Evolutionary conservation across 2,797 vertebrate species (phyloP).

Genomic region (Acanthurus lineatus): DNA sequence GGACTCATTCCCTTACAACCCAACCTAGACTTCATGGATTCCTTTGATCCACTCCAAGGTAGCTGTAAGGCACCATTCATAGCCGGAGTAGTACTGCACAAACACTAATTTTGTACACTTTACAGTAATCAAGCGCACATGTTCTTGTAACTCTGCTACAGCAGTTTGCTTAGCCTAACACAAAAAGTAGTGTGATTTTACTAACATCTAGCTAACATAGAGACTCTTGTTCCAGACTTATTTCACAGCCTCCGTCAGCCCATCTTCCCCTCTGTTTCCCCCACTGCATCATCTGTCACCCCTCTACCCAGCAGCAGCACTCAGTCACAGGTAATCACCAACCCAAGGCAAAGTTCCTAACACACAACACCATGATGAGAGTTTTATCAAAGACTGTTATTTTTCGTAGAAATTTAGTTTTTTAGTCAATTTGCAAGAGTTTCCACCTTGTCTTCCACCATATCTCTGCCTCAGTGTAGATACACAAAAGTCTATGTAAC

Average conservation of each 20-base stretch:
- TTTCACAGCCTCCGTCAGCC: slow-evolving; percentile 91
- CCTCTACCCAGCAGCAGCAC: slow-evolving; percentile 88
- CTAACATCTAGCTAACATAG: slow-evolving; percentile 81
- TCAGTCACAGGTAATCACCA: slow-evolving; percentile 90
- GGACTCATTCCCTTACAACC: slow-evolving; percentile 97
- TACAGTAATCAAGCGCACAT: slow-evolving; percentile 50
- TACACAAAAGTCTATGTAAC: slow-evolving; percentile 38
- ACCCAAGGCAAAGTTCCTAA: slow-evolving; percentile 54
- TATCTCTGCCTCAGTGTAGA: slow-evolving; percentile 48
- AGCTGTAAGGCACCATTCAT: slow-evolving; percentile 46
- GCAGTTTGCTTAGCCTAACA: slow-evolving; percentile 69
- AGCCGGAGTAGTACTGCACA: slow-evolving; percentile 21
- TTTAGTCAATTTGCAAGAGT: not conserved
- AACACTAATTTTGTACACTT: slow-evolving; percentile 67
- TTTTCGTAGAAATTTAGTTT: not conserved
- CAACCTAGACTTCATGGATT: slow-evolving; percentile 98
- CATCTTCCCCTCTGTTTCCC: slow-evolving; percentile 85
- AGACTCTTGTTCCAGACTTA: slow-evolving; percentile 90
- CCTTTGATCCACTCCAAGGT: slow-evolving; percentile 97
- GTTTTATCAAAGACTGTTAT: slow-evolving; percentile 1
- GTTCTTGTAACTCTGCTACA: slow-evolving; percentile 65
- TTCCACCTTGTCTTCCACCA: slow-evolving; percentile 6
- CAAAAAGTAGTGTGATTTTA: slow-evolving; percentile 69
- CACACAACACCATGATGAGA: slow-evolving; percentile 42
- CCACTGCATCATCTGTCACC: slow-evolving; percentile 83